A percentile compares a stretch with the other conserved stretches of the same genome.
Conservation (phyloP, 1,140 invertebrate genomes). For the Calephelis nemesis region DNA sequence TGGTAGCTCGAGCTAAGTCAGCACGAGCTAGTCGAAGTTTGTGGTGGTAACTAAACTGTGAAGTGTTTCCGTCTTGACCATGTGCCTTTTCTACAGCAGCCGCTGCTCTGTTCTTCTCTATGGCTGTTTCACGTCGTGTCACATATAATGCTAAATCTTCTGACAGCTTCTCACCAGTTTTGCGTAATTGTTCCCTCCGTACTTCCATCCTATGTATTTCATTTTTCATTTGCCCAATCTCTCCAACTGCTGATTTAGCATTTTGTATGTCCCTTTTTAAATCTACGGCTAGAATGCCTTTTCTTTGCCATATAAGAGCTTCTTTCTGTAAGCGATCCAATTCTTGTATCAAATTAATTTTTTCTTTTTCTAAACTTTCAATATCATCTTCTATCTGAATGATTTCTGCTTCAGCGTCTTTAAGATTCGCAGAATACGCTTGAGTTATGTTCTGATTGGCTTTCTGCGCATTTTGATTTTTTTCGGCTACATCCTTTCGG, state of each 20-base stretch:
- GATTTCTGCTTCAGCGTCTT: slow-evolving; percentile 83
- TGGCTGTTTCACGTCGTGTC: slow-evolving; percentile 81
- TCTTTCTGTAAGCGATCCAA: slow-evolving; percentile 84
- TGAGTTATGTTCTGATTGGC: slow-evolving; percentile 80
- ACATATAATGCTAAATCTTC: slow-evolving; percentile 88
- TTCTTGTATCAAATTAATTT: slow-evolving; percentile 81
- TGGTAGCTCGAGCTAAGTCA: slow-evolving; percentile 61
- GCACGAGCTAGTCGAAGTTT: slow-evolving; percentile 57
- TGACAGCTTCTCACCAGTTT: slow-evolving; percentile 87
- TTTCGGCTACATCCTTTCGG: slow-evolving; percentile 80
- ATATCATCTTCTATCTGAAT: slow-evolving; percentile 84
- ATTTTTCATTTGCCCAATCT: slow-evolving; percentile 86
- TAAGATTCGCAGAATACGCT: slow-evolving; percentile 78
- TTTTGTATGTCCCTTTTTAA: slow-evolving; percentile 83
- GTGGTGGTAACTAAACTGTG: slow-evolving; percentile 62
- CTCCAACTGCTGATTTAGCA: slow-evolving; percentile 83
- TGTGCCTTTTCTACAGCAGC: slow-evolving; percentile 60
- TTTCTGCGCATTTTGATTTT: slow-evolving; percentile 81
- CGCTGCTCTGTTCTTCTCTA: slow-evolving; percentile 57
- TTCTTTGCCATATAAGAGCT: slow-evolving; percentile 88
- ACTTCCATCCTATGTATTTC: slow-evolving; percentile 91
- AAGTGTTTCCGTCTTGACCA: slow-evolving; percentile 43
- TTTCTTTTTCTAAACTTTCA: slow-evolving; percentile 82
- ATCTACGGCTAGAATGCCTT: slow-evolving; percentile 85
- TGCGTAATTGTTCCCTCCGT: slow-evolving; percentile 82